These are phyloP conservation scores for Mareca penelope DNA, from an alignment of 2,797 vertebrate species.

Conservation along the genomic window DNA sequence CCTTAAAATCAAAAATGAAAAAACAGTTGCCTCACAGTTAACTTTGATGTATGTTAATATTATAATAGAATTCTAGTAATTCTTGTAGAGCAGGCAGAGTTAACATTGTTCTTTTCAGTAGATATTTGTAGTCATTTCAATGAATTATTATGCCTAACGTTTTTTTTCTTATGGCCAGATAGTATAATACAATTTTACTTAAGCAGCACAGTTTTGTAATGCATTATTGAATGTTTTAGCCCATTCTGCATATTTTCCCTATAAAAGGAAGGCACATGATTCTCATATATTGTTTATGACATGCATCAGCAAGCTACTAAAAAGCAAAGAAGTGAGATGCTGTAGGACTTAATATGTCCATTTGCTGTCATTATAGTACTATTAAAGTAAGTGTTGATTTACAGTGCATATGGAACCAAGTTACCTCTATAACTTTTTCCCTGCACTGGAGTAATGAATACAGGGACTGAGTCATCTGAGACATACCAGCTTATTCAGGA, in stretches of 20 bases:
- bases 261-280: not conserved
- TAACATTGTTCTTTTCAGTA: not conserved
- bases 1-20: slow-evolving; percentile 15
- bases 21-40: not conserved
- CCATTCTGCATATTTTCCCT: slow-evolving; percentile 31
- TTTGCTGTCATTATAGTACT: not conserved
- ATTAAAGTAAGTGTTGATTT: not conserved
- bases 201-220: slow-evolving; percentile 22
- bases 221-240: slow-evolving; percentile 26
- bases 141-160: not conserved
- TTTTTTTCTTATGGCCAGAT: not conserved
- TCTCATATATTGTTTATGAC: slow-evolving; percentile 3
- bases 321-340: not conserved
- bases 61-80: no score
- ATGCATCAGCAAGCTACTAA: not conserved
- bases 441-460: not conserved
- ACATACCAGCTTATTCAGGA: not conserved
- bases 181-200: slow-evolving; percentile 14
- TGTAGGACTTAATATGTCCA: not conserved
- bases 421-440: not conserved
- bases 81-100: not conserved
- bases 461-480: not conserved
- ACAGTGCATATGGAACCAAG: not conserved
- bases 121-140: not conserved
- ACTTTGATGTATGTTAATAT: not conserved